Evolutionary conservation across 2,888 invertebrate genomes (phyloP), one percentile per base, ranked within the genome.

Genomic region (Sarcophaga variegata): DNA sequence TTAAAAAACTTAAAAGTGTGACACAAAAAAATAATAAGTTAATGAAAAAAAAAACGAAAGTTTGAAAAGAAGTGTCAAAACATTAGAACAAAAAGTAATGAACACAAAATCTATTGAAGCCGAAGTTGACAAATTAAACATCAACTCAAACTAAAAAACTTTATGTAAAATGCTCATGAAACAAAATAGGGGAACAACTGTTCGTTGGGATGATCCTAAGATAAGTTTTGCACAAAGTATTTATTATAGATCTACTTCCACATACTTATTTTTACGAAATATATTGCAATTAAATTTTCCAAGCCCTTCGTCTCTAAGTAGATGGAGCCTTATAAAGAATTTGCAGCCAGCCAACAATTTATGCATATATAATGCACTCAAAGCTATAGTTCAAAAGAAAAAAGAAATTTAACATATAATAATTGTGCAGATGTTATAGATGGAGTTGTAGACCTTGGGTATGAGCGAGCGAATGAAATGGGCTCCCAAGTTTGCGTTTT

Each of bases 1-100:
- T 72, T 60, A 72, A 74, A 74, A 74, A 74, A 45, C 72, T 72
- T 62, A 72, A 72, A 72, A 20, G 62, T 20, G n/a, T 62, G 12
- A 62, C 20, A 6, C 60, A 72, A 22, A 27, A 72, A 74, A 67
- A n/a, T 8, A 45, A n/a, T 8, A 59, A 25, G n/a, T 54, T 54
- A 11, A 71, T 8, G 11, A 20, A 67, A 22, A 67, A 47, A 67
- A 47, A 47, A 67, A 22, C 45, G 10, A 67, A 45, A 67, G n/a
- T n/a, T 17, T 54, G 17, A 54, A 54, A 54, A 17, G 54, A 54
- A 54, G 17, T 4, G 17, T 54, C 3, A 54, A 54, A 54, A 54
- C 14, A 54, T 54, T 49, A 49, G 49, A 17, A 54, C 14, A 49
- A 54, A 14, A 54, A 17, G 17, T 54, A 17, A 54, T 14, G 54